A percentile compares a stretch with the other conserved stretches of the same genome.
Evolutionary conservation across 1,140 invertebrate genomes (phyloP).

Genomic region (Atopsyche davidsoni): DNA sequence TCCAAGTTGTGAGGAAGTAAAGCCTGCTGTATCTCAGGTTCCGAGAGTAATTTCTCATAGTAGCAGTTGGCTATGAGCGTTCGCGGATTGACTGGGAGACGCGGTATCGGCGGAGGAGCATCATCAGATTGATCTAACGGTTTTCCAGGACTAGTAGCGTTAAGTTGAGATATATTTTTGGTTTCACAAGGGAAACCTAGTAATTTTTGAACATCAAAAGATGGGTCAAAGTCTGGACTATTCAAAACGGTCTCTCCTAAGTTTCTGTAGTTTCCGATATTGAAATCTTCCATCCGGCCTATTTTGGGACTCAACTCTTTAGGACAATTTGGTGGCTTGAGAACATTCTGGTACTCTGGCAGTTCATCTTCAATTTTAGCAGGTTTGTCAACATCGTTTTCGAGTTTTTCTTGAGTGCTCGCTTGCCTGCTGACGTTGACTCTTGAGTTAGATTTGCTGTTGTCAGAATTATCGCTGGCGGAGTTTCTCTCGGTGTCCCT

Average conservation of each 20-base stretch:
- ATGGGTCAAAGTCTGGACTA: slow-evolving; percentile 23
- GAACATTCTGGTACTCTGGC: slow-evolving; percentile 42
- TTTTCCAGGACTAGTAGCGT: slow-evolving; percentile 11
- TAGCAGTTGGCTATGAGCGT: slow-evolving; percentile 71
- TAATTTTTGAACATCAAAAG: slow-evolving; percentile 14
- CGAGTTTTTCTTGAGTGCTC: slow-evolving; percentile 1
- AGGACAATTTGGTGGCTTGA: slow-evolving; percentile 31
- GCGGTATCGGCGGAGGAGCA: slow-evolving; percentile 52
- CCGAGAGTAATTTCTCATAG: slow-evolving; percentile 68
- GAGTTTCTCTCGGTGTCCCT: slow-evolving; percentile 24
- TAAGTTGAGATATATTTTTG: slow-evolving; percentile 9
- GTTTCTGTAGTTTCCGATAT: slow-evolving; percentile 10
- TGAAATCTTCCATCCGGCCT: slow-evolving; percentile 18
- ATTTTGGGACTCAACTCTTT: slow-evolving; percentile 27
- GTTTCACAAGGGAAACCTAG: background rate
- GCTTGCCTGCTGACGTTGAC: slow-evolving; percentile 8
- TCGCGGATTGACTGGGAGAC: slow-evolving; percentile 55
- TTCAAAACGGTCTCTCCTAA: slow-evolving; percentile 22
- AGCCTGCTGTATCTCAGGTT: slow-evolving; percentile 69
- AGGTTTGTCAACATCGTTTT: slow-evolving; percentile 9
- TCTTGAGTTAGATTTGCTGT: slow-evolving; percentile 7
- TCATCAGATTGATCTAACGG: slow-evolving; percentile 29
- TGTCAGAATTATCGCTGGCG: slow-evolving; percentile 28
- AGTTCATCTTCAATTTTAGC: slow-evolving; percentile 30
- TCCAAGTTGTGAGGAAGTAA: slow-evolving; percentile 66